Base-by-base conservation (phyloP, 2,113 vertebrate species). In the Festucalex cinctus region DNA sequence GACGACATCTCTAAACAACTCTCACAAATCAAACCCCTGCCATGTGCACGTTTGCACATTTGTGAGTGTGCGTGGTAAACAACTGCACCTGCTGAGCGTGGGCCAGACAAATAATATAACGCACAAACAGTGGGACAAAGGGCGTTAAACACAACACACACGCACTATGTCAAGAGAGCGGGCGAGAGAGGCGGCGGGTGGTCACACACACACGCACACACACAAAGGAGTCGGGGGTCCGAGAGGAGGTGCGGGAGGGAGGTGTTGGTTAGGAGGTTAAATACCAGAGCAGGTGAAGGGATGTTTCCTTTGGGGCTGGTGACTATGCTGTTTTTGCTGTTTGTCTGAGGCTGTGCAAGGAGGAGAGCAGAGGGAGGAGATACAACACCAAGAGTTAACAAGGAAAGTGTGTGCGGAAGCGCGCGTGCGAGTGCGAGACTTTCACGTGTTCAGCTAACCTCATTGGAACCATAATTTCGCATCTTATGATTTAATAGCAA, bases 241-340 rank as follows among this genome's bases (percentile, higher is more conserved):
- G 26, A 49, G 3, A 43, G 63, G 44, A 59, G 32, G 65, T 39
- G 67, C 59, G 48, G 58, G 22, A 37, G 44, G 74, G 68, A 32
- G 61, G 69, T 60, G 14, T 57, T 17, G 26, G 26, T 74, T 66
- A 65, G 81, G 84, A 88, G 89, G 81, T 91, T 54, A 92, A 93
- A 90, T 97, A 97, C 96, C 95, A 98, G 93, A 86, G 95, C 93
- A 3, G 95, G 94, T 70, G 95, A 94, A 44, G 95, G 94, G 82
- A 94, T 87, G 35, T 94, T 95, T 89, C 95, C 96, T 88, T 98
- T 98, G 79, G 95, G 95, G 87, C 95, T 98, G 90, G 95, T 96
- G 89, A 94, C 94, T 44, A 92, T 91, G 75, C 93, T 96, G 94
- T 95, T 95, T 95, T 97, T 97, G 94, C 96, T 97, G 90, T 97